These are phyloP conservation scores for Drosophila longiperda DNA, from an alignment of 2,888 invertebrate species.

Conservation along the genomic window DNA sequence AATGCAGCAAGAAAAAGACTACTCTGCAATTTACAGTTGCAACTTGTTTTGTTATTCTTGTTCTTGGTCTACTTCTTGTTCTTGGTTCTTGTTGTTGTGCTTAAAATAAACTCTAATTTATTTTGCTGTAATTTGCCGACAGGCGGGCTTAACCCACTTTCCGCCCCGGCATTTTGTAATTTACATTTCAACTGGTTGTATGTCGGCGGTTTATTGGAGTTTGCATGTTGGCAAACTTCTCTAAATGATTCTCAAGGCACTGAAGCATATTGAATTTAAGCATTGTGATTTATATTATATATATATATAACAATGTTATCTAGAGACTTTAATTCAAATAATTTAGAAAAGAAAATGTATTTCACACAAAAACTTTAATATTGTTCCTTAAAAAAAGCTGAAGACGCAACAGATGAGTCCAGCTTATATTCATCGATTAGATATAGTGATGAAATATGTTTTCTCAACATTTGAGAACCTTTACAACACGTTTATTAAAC, in stretches of 20 bases:
- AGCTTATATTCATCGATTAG: not conserved
- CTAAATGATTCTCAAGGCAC: conserved; percentile 50
- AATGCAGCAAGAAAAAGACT: conserved; percentile 40
- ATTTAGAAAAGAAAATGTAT: not conserved
- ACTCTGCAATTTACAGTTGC: conserved; percentile 43
- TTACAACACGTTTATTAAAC: not conserved
- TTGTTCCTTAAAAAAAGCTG: not conserved
- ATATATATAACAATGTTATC: not conserved
- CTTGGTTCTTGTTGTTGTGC: conserved; percentile 25
- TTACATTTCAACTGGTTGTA: conserved; percentile 59
- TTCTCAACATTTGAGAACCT: not conserved
- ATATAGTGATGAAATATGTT: not conserved
- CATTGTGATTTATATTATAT: not conserved
- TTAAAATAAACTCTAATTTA: conserved; percentile 72
- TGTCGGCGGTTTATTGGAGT: conserved; percentile 2
- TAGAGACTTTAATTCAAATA: not conserved
- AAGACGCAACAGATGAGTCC: not conserved
- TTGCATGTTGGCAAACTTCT: conserved; percentile 63
- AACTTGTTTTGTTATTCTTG: conserved; percentile 36
- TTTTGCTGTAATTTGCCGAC: conserved; percentile 68
- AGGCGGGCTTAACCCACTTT: conserved; percentile 43
- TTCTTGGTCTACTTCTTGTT: conserved; percentile 9
- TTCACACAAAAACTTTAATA: not conserved
- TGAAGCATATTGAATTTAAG: not conserved
- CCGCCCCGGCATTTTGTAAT: conserved; percentile 49